A percentile compares a stretch with the other conserved stretches of the same genome.
Evolutionary conservation across 2,113 vertebrate species (phyloP).

Genomic region (Solea solea): DNA sequence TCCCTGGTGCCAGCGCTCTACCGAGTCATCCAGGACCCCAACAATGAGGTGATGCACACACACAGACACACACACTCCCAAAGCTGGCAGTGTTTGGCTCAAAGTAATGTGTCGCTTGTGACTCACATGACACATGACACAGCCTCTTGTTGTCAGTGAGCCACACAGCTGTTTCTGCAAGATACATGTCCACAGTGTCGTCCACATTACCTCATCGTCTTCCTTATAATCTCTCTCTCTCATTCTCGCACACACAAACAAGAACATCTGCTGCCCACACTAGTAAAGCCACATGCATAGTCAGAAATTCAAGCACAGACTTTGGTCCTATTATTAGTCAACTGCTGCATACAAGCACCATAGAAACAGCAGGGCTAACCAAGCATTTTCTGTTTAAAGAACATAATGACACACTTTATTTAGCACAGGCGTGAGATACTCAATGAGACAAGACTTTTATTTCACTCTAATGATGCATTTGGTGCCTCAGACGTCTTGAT

Average conservation of each 20-base stretch:
- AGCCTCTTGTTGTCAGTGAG: conserved; percentile 23
- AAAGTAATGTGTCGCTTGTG: conserved; percentile 26
- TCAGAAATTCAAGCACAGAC: conserved; percentile 6
- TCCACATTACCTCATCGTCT: conserved; percentile 31
- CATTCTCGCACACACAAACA: conserved; percentile 4
- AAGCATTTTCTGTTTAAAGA: conserved; percentile 20
- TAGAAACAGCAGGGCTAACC: not conserved
- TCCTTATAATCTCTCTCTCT: conserved; percentile 9
- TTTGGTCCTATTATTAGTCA: not conserved
- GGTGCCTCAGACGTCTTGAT: not conserved
- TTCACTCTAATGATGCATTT: conserved; percentile 43
- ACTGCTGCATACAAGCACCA: not conserved
- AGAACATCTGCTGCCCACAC: conserved; percentile 36
- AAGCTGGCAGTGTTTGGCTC: conserved; percentile 18
- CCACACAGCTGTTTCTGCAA: conserved; percentile 12
- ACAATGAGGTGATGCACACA: conserved; percentile 88
- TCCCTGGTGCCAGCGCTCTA: conserved; percentile 93
- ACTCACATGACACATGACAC: conserved; percentile 25
- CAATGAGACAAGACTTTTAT: conserved; percentile 28
- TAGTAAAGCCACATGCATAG: not conserved
- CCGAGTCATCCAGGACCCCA: conserved; percentile 93
- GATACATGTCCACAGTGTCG: conserved; percentile 16
- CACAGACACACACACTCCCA: not conserved
- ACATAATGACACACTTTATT: conserved; percentile 20
- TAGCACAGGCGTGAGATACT: conserved; percentile 14